Base-by-base conservation (phyloP, 2,797 vertebrate species). In the Phaenicophaeus curvirostris region DNA sequence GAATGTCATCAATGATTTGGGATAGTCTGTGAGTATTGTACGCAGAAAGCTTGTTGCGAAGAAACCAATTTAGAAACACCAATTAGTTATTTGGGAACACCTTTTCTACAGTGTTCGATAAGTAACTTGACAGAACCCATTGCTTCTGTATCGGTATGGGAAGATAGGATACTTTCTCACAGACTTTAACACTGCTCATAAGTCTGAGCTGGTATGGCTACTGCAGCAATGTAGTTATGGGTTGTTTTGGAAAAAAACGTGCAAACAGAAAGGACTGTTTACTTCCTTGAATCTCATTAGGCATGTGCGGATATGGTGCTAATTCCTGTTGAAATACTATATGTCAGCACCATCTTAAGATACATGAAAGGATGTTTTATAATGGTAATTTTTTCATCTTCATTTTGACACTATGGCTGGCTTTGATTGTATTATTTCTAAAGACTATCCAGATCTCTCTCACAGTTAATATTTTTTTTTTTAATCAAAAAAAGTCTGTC, bases 231-330 rank as follows among this genome's bases (percentile, higher is more conserved):
- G 21, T 5, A 58, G 15, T 7, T 25, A 11, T 13, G 8, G 20
- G 1, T 4, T 35, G 11, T 58, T 72, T 61, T 61, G 51, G 31
- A 19, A 67, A 85, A 44, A 7, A 3, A 7, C 35, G 27, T 57
- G 53, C 28, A 14, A 23, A 20, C 3, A 79, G 55, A 55, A 85
- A 77, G 9, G 33, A 21, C 27, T 39, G 1, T 79, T 71, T 69
- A 17, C 27, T 75, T 69, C 37, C 28, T 69, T 65, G 37, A 51
- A 42, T 83, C 46, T 68, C 25, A 33, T 61, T 28, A 65, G 12
- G 14, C 11, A 4, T 54, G 2, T 8, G 30, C 6, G 2, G 46
- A 25, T 65, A 44, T 11, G 25, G 13, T 1, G 4, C 27, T 48
- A 35, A 39, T 42, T 55, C 31, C 27, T 28, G 8, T 15, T 50